Evolutionary conservation across 2,888 invertebrate species (phyloP).

Genomic region (Eilema caniola): DNA sequence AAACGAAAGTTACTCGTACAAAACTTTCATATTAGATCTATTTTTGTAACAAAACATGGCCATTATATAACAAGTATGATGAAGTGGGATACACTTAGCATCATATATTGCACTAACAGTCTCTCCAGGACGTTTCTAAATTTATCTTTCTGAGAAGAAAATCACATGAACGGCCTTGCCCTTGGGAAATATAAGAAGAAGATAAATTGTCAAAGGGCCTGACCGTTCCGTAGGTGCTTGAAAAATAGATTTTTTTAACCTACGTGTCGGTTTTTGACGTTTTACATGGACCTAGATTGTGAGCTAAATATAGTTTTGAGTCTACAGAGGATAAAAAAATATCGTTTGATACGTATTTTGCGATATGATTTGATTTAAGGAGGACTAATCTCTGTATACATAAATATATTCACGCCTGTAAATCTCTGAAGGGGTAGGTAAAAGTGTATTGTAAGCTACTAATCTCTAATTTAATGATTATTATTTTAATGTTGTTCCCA

Average conservation of each 20-base stretch:
- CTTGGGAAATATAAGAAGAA: constrained; percentile 73
- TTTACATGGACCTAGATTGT: constrained; percentile 31
- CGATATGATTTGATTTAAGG: too few relatives aligned
- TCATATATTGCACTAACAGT: constrained; percentile 37
- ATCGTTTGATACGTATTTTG: too few relatives aligned
- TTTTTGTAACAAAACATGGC: constrained; percentile 17
- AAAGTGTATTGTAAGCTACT: too few relatives aligned
- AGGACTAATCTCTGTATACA: too few relatives aligned
- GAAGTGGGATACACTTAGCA: constrained; percentile 21
- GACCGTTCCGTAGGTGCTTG: constrained; percentile 63
- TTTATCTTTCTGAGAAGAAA: constrained; percentile 46
- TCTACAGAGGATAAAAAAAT: too few relatives aligned
- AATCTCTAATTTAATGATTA: too few relatives aligned
- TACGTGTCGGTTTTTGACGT: constrained; percentile 34
- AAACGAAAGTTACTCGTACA: neutral
- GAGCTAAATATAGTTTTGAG: constrained; percentile 28
- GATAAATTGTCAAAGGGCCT: constrained; percentile 70
- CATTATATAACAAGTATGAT: constrained; percentile 6
- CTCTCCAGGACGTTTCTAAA: constrained; percentile 34
- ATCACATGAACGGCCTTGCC: constrained; percentile 35
- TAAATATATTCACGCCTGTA: too few relatives aligned
- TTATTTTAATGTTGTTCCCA: too few relatives aligned
- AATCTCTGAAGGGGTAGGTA: too few relatives aligned
- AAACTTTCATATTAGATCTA: constrained; percentile 17
- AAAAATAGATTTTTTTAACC: constrained; percentile 59